Conservation (phyloP, 2,113 vertebrate species). For the Callipepla californica region DNA sequence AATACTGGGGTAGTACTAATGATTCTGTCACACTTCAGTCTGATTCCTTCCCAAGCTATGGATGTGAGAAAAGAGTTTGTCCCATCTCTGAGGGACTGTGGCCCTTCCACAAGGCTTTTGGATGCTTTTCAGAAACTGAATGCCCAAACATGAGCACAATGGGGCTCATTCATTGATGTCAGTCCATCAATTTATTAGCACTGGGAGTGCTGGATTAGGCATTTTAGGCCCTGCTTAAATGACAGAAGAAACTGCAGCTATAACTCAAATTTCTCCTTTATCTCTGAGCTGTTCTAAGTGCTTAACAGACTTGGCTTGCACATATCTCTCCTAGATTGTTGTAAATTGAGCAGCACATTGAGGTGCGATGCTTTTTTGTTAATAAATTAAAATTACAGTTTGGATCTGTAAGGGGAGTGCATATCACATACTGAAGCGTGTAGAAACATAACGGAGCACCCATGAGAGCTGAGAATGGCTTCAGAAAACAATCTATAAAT, state of each 20-base stretch:
- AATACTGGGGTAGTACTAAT: no score
- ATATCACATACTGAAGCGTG: background rate
- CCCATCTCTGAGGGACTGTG: background rate
- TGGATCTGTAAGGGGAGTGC: constrained; percentile 11
- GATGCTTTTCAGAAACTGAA: background rate
- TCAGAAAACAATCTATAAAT: constrained; percentile 53
- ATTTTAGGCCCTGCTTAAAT: background rate
- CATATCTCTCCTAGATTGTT: background rate
- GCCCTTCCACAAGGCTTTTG: background rate
- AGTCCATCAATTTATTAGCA: background rate
- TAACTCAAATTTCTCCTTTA: background rate
- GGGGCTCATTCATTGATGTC: constrained; percentile 18
- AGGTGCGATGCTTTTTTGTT: background rate
- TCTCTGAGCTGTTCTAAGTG: background rate
- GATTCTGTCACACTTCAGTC: background rate
- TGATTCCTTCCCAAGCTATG: background rate
- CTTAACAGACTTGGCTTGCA: background rate
- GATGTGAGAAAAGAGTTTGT: background rate
- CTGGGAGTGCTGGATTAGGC: constrained; percentile 7
- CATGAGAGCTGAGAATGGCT: constrained; percentile 7
- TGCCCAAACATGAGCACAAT: background rate
- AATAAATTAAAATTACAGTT: background rate
- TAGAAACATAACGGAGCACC: background rate
- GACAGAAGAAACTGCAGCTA: background rate
- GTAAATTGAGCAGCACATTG: background rate